Evolutionary conservation across 92 coral and sea anemone species (phyloP), one percentile per base, ranked within the genome.

Genomic region (Palythoa heliodiscus): DNA sequence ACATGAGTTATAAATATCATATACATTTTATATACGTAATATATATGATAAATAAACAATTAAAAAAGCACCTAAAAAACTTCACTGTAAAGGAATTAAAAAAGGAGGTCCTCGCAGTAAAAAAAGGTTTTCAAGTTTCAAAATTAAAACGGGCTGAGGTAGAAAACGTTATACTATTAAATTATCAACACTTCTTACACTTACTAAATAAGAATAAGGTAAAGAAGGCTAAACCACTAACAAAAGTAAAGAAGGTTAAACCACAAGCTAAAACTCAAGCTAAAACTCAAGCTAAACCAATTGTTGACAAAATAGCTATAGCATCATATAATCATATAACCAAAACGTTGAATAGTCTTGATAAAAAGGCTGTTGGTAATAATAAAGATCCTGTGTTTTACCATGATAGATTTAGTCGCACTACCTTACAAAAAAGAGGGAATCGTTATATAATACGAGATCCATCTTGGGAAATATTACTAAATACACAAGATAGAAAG

Each of bases 121-220:
- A n/a, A n/a, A n/a, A n/a, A n/a, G n/a, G n/a, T n/a, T n/a, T n/a
- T n/a, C n/a, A n/a, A 70, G 48, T 70, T 5, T 70, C 54, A 0
- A 72, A 40, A 72, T 40, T 72, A 12, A 72, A 40, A 37, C 53
- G 54, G 24, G 76, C 22, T 0, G 76, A 40, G 20, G 54, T 72
- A 11, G 76, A 72, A 72, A 72, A 72, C 2, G 53, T 72, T 37
- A 72, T 72, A 72, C 76, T 72, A 40, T 16, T 0, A 72, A 38
- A 72, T 72, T 22, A 72, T 40, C 76, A 35, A 38, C 76, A 25
- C 75, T 71, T 71, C 75, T 2, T 71, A 35, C 75, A 71, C 53
- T 71, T 71, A 29, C 75, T 71, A 25, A 29, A 71, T 0, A 71
- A 38, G 75, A 71, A 71, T 1, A 71, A 71, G 50, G 75, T 71